Evolutionary conservation across 1,140 invertebrate genomes (phyloP), one percentile per base, ranked within the genome.

Genomic region (Nomia melanderi): DNA sequence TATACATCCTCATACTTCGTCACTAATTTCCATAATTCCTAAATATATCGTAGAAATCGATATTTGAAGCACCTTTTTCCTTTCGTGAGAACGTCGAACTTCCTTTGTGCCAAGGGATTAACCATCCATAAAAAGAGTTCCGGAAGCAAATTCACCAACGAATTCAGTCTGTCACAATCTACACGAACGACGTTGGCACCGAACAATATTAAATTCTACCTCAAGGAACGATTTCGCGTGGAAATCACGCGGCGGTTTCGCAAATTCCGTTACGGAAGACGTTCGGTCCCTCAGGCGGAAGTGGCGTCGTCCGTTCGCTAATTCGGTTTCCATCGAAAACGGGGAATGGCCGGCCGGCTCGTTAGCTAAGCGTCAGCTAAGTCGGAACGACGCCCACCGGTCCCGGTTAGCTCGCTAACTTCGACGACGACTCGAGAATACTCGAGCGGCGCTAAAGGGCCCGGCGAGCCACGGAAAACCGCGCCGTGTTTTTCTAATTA

Each of bases 241-340:
- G 53, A 74, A 84, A 77, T 84, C 77, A 67, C 53, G 31, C 27
- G 65, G 53, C 77, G 77, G 83, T 83, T 76, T 59, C 12, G 44
- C 63, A 79, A 84, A 84, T 79, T 57, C 81, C 66, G 67, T 84
- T 79, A 79, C 31, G 33, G 62, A 63, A 69, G 5, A 1, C 47
- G 47, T 50, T 6, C 5, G 5, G 47, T n/a, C 44, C 14, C 12
- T 17, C 41, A 12, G 17, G 7, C n/a, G 47, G 47, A 50, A 50
- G 47, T 50, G n/a, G 20, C 20, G 47, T 76, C 36, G 81, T 77
- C 56, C 29, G 65, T 64, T 64, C 44, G 78, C 67, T 80, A 84
- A 84, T 76, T 80, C 67, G 67, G 81, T 84, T 84, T 80, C 60
- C 82, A 84, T 84, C 73, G 82, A 84, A 84, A 77, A 75, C 71